Percentiles rank a stretch among this genome's conserved stretches.
Evolutionary conservation across 2,113 vertebrate species (phyloP).

Genomic region (Limanda limanda): DNA sequence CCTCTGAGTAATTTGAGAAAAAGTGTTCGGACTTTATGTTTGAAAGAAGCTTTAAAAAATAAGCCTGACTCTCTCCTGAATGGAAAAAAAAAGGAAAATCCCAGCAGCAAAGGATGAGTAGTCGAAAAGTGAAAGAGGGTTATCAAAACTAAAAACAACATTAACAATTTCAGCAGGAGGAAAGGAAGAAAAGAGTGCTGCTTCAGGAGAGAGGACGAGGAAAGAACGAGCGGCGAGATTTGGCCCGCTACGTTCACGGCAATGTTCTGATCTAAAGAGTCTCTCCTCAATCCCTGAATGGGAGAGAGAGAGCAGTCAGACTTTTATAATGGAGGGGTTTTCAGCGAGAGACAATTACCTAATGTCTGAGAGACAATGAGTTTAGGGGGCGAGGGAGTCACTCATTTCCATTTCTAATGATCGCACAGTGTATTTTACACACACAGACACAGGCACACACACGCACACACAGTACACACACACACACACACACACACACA

Average conservation of each 20-base stretch:
- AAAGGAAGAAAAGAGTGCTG: slow-evolving; percentile 31
- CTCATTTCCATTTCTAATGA: slow-evolving; percentile 79
- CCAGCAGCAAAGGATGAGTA: slow-evolving; percentile 8
- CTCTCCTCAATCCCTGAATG: slow-evolving; percentile 58
- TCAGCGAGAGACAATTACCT: slow-evolving; percentile 72
- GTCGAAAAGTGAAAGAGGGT: slow-evolving; percentile 21
- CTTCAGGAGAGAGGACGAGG: slow-evolving; percentile 35
- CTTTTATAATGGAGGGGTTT: slow-evolving; percentile 60
- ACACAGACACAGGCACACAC: background rate
- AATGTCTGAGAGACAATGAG: slow-evolving; percentile 77
- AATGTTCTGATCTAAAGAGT: slow-evolving; percentile 61
- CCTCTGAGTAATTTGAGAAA: too few relatives aligned
- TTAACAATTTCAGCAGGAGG: slow-evolving; percentile 41
- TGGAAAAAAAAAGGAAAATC: slow-evolving; percentile 4
- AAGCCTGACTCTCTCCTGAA: slow-evolving; percentile 9
- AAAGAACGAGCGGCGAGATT: slow-evolving; percentile 13
- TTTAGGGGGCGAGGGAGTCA: slow-evolving; percentile 71
- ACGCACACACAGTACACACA: background rate
- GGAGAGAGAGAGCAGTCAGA: slow-evolving; percentile 45
- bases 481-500: slow-evolving; percentile 23
- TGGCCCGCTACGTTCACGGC: slow-evolving; percentile 28
- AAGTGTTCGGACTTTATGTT: too few relatives aligned
- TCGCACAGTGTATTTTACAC: slow-evolving; percentile 51
- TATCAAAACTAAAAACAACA: slow-evolving; percentile 48
- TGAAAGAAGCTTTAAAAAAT: too few relatives aligned